phyloP scores from a whole-genome alignment of 2,113 vertebrate genomes.

The Podarcis muralis region DNA sequence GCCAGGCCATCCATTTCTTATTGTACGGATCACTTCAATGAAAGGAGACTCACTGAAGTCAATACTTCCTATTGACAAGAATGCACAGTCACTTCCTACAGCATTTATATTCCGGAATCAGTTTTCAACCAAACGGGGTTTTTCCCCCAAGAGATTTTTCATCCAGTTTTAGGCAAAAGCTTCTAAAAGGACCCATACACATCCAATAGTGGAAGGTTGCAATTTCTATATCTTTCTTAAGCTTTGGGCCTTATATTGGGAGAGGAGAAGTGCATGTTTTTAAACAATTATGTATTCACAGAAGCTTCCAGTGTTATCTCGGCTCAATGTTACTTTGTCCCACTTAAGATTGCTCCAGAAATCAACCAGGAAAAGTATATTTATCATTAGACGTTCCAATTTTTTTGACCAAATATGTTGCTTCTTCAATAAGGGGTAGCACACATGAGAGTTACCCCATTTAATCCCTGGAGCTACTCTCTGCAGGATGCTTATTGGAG shows the following conservation, averaged over 20 bases:
- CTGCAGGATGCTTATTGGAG: no score
- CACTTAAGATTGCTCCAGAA: no score
- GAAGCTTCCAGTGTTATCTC: background rate
- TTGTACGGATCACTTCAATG: background rate
- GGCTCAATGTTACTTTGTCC: no score
- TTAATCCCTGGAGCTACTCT: no score
- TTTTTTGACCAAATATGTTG: no score
- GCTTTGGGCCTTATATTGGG: background rate
- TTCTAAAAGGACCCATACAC: background rate
- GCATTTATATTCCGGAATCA: background rate
- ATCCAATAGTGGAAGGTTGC: background rate
- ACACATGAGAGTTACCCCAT: no score
- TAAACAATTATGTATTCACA: background rate
- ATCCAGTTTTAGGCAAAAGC: background rate
- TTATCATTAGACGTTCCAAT: no score
- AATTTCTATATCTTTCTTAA: background rate
- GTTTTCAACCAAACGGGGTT: fast-evolving
- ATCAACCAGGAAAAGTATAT: no score
- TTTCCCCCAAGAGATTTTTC: background rate
- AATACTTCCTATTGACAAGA: background rate
- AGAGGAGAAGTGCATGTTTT: background rate
- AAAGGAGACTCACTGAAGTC: background rate
- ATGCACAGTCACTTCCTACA: background rate
- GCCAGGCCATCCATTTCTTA: background rate
- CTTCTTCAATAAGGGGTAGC: no score